phyloP scores from a whole-genome alignment of 1,140 invertebrate species.

The Leptopilina boulardi region DNA sequence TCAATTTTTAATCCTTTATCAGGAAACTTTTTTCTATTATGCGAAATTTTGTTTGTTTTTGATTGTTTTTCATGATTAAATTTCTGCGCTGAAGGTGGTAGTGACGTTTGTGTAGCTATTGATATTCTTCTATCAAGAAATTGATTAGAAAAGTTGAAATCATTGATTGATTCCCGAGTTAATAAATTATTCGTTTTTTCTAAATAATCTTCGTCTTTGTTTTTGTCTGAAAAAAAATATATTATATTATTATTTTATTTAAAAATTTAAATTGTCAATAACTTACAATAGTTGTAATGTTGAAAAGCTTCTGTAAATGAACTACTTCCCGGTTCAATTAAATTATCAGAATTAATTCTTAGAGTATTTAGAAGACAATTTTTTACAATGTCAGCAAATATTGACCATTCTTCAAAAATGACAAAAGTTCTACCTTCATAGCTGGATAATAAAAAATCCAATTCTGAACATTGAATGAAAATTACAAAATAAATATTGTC shows the following conservation, averaged over 20 bases:
- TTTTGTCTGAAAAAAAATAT: too few species aligned
- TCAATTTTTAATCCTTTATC: too few species aligned
- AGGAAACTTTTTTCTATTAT: too few species aligned
- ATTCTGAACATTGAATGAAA: slow-evolving; percentile 50
- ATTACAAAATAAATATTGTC: slow-evolving; percentile 54
- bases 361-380: slow-evolving; percentile 44
- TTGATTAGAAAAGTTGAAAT: neutral
- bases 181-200: too few species aligned
- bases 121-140: neutral
- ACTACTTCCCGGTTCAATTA: slow-evolving; percentile 6
- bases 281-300: slow-evolving; percentile 28
- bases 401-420: slow-evolving; percentile 42
- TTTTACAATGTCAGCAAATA: slow-evolving; percentile 47
- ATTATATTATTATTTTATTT: too few species aligned
- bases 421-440: slow-evolving; percentile 39
- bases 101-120: neutral
- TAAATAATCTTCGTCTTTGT: too few species aligned
- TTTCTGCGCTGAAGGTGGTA: neutral
- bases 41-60: neutral
- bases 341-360: neutral
- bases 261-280: neutral
- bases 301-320: neutral
- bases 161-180: too few species aligned
- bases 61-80: neutral
- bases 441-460: slow-evolving; percentile 45